Base-by-base conservation (phyloP, 2,888 invertebrate species). In the Cephus spinipes region DNA sequence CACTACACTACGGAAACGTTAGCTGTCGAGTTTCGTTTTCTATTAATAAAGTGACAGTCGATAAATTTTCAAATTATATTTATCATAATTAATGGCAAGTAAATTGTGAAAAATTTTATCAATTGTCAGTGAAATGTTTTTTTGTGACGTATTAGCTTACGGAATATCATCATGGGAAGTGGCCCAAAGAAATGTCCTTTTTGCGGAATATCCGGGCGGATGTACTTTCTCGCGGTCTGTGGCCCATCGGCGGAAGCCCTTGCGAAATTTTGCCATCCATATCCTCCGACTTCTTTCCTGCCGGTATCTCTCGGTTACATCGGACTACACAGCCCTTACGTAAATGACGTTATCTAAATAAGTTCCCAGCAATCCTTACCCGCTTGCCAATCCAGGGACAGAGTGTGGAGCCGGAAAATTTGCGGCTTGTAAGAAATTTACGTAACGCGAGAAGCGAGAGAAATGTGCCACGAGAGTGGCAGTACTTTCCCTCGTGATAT, bases 1-100 rank as follows among this genome's bases (percentile, higher is more conserved):
- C 94, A 94, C 95, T 95, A 94, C 95, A 95, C 94, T 94, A 95
- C 94, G 94, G 94, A 94, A 94, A 94, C 94, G 3, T 33, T 6
- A 32, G 1, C 1, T 23, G 0, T 12, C 12, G 0, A 12, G 2
- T n/a, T 11, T 31, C 11, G 3, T 32, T 6, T 31, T 71, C 11
- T 71, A 12, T 31, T 15, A 4, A 55, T 23, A 55, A 55, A 55
- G 9, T 71, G 12, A 3, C 30, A 12, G 30, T 3, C 30, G 30
- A 71, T 71, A 6, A 3, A 71, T 11, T 30, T 15, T 9, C 11
- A 30, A 30, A 9, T 55, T 55, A 55, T 9, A 9, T 55, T 55
- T 23, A 23, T 9, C 23, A 23, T 9, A 55, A 55, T 9, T 2
- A 55, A 55, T 23, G 0, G 6, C 9, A 55, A 55, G 2, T 55